Conservation (phyloP, 2,797 vertebrate genomes). For the Uromys caudimaculatus region DNA sequence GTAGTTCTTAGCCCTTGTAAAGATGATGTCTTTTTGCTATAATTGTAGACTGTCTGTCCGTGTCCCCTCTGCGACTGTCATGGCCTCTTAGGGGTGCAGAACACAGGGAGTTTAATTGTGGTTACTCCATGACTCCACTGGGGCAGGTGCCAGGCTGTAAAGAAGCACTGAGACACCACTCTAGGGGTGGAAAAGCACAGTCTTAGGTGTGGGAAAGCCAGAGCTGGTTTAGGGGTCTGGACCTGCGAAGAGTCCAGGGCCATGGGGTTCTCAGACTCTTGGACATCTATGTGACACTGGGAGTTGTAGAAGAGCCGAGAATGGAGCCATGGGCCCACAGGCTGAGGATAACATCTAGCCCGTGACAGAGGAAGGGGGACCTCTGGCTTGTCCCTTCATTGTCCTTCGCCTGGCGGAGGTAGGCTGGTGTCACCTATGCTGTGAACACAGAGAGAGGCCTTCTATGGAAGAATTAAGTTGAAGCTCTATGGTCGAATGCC, state of each 20-base stretch:
- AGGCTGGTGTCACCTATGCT: not conserved
- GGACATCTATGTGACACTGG: not conserved
- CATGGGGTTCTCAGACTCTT: not conserved
- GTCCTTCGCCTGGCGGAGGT: not conserved
- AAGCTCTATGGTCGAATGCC: not conserved
- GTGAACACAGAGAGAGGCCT: not conserved
- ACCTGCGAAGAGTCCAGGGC: not conserved
- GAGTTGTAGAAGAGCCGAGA: not conserved
- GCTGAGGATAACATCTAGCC: not conserved
- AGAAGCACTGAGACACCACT: not conserved
- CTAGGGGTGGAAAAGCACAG: not conserved
- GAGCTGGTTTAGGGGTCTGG: not conserved
- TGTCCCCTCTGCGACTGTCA: not conserved
- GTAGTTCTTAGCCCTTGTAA: not conserved
- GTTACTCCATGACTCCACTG: not conserved
- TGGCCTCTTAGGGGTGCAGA: not conserved
- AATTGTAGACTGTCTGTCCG: not conserved
- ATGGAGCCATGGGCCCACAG: not conserved
- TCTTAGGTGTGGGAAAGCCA: not conserved
- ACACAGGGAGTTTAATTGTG: not conserved
- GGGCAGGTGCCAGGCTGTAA: not conserved
- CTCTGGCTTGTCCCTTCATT: not conserved
- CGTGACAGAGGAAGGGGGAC: fast-evolving
- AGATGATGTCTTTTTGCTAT: not conserved
- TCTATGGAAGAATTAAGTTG: not conserved